Conservation (phyloP, 2,888 invertebrate species). For the Nephrotoma appendiculata region DNA sequence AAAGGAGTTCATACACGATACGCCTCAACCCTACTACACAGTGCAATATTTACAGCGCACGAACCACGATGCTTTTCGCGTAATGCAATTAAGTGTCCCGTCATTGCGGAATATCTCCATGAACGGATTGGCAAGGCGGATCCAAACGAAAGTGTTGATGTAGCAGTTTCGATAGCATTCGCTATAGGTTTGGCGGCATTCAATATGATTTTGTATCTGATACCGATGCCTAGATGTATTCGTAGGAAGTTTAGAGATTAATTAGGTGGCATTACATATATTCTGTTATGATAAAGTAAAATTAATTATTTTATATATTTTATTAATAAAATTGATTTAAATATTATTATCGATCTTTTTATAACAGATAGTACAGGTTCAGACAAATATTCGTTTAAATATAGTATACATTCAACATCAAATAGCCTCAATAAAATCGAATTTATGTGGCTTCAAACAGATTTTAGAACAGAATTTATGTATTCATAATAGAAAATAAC, state of each 20-base stretch:
- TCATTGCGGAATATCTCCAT: constrained; percentile 28
- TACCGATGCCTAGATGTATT: constrained; percentile 71
- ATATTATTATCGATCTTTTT: too few relatives aligned
- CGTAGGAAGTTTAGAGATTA: constrained; percentile 77
- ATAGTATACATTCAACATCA: background rate
- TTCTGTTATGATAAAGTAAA: background rate
- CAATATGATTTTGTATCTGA: constrained; percentile 70
- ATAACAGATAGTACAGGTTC: too few relatives aligned
- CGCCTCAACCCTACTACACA: constrained; percentile 58
- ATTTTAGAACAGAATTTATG: too few relatives aligned
- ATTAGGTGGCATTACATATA: constrained; percentile 28
- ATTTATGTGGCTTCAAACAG: background rate
- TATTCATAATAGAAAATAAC: background rate
- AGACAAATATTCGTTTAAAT: too few relatives aligned
- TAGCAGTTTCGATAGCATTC: constrained; percentile 70
- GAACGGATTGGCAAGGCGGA: constrained; percentile 29
- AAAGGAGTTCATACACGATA: constrained; percentile 69
- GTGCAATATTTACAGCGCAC: constrained; percentile 49
- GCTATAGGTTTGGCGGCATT: constrained; percentile 65
- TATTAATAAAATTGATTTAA: background rate
- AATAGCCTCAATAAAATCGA: background rate
- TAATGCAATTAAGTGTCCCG: constrained; percentile 29
- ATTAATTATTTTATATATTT: background rate
- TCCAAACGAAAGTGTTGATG: constrained; percentile 35
- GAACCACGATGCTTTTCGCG: constrained; percentile 37